Evolutionary conservation across 2,888 invertebrate species (phyloP).

Genomic region (Philereme vetulata): DNA sequence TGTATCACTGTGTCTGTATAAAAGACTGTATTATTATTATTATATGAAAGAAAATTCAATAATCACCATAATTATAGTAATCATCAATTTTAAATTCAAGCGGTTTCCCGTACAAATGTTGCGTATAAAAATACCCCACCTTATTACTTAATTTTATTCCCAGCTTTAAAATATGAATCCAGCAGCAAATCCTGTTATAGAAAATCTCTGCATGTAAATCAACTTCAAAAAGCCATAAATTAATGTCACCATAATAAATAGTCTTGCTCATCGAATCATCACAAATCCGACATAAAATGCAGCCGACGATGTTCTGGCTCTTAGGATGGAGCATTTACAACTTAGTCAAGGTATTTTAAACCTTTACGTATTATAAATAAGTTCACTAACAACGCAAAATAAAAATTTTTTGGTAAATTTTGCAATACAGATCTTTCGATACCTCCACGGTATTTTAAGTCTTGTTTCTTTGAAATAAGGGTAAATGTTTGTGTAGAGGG

Average conservation of each 20-base stretch:
- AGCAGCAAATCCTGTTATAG: slow-evolving; percentile 1
- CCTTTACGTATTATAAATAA: slow-evolving; percentile 11
- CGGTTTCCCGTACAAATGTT: no score
- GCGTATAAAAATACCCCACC: no score
- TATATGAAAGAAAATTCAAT: no score
- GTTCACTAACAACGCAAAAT: slow-evolving; percentile 4
- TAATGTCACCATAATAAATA: slow-evolving; percentile 59
- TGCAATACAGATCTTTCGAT: slow-evolving; percentile 8
- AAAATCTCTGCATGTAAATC: slow-evolving; percentile 29
- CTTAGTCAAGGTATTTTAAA: slow-evolving; percentile 10
- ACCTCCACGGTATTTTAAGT: slow-evolving; percentile 8
- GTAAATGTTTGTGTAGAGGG: slow-evolving; percentile 1
- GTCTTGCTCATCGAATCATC: slow-evolving; percentile 55
- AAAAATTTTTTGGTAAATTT: slow-evolving; percentile 15
- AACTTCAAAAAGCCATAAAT: slow-evolving; percentile 47
- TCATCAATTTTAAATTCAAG: no score
- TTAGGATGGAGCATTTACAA: slow-evolving; percentile 37
- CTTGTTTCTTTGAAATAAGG: slow-evolving; percentile 11
- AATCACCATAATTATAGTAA: no score
- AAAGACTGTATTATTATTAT: no score
- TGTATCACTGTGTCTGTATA: no score
- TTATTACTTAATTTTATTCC: neutral
- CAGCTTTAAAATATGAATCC: neutral
- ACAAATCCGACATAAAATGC: slow-evolving; percentile 63
- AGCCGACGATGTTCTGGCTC: slow-evolving; percentile 55